Evolutionary conservation across 2,797 vertebrate genomes (phyloP).

Genomic region (Rhincodon typus): DNA sequence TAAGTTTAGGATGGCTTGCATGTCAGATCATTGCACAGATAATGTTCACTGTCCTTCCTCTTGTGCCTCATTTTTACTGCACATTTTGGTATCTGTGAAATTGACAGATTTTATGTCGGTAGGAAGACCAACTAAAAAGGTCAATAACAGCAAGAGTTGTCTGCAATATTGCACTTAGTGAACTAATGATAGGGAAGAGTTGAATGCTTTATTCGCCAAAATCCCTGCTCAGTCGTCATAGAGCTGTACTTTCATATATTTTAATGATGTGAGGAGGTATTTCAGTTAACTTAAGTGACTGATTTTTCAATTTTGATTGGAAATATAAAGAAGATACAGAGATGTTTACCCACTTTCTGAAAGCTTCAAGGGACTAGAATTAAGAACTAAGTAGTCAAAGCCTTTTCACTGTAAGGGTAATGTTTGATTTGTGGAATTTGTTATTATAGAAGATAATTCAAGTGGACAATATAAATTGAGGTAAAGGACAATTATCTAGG

Average conservation of each 20-base stretch:
- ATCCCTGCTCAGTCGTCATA: background rate
- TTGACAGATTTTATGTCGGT: background rate
- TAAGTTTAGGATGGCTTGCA: background rate
- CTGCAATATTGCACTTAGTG: background rate
- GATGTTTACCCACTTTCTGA: background rate
- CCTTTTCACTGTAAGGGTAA: background rate
- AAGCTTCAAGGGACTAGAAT: background rate
- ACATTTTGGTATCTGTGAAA: background rate
- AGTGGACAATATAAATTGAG: background rate
- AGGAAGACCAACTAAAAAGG: background rate
- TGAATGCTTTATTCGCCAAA: background rate
- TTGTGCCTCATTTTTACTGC: background rate
- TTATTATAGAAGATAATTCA: background rate
- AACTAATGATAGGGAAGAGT: background rate
- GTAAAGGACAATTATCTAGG: background rate
- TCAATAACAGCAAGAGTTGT: background rate
- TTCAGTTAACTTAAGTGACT: background rate
- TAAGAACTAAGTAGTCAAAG: background rate
- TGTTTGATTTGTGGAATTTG: background rate
- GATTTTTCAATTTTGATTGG: background rate
- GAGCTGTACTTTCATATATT: constrained; percentile 39
- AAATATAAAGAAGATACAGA: background rate
- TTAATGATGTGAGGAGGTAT: background rate
- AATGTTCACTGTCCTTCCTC: background rate
- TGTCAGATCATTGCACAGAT: background rate